These are phyloP conservation scores for Peromyscus melanophrys DNA, from an alignment of 2,797 vertebrate species.

Conservation along the genomic window DNA sequence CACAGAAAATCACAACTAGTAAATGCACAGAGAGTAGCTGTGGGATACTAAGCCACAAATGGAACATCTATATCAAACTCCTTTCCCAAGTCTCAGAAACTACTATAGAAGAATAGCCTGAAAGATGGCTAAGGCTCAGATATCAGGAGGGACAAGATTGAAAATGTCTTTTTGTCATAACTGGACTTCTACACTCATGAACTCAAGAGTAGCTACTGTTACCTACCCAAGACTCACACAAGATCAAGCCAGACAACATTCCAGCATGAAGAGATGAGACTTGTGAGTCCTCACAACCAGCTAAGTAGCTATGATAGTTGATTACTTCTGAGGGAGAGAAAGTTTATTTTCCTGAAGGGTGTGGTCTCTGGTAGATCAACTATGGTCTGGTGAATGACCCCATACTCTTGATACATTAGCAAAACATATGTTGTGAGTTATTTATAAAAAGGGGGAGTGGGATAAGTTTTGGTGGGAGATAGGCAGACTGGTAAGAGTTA, in stretches of 20 bases:
- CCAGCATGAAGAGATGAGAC: not conserved
- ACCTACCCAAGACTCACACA: not conserved
- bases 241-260: not conserved
- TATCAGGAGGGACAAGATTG: too few species aligned
- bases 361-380: not conserved
- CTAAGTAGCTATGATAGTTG: not conserved
- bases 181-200: too few species aligned
- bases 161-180: too few species aligned
- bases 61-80: too few species aligned
- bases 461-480: not conserved
- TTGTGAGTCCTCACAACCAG: not conserved
- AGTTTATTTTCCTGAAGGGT: not conserved
- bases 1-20: too few species aligned
- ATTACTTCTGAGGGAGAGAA: not conserved
- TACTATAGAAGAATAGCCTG: too few species aligned
- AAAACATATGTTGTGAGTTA: not conserved
- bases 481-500: not conserved
- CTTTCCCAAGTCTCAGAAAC: too few species aligned
- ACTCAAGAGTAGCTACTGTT: not conserved
- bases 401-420: not conserved
- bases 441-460: not conserved
- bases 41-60: too few species aligned
- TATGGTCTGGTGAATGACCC: not conserved
- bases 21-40: too few species aligned
- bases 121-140: too few species aligned